Evolutionary conservation across 2,888 invertebrate genomes (phyloP).

Genomic region (Lithophane leautieri): DNA sequence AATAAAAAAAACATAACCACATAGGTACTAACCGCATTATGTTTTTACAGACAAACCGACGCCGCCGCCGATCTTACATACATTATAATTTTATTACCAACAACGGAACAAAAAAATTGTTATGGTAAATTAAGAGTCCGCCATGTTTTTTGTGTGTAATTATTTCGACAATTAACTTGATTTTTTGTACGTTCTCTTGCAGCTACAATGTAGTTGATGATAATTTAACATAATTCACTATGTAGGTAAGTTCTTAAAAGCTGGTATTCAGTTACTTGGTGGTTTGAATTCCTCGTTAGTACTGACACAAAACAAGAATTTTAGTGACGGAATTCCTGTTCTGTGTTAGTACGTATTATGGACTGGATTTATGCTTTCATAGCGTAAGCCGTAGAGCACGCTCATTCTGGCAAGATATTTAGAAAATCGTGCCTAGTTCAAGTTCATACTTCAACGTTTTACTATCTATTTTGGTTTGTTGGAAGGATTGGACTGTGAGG

Average conservation of each 20-base stretch:
- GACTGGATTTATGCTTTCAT: background rate
- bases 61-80: too few species aligned
- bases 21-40: background rate
- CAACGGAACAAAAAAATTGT: conserved; percentile 42
- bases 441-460: background rate
- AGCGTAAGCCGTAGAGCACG: background rate
- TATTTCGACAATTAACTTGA: conserved; percentile 28
- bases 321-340: background rate
- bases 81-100: conserved; percentile 16
- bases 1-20: background rate
- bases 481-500: background rate
- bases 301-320: background rate
- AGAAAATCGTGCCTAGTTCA: background rate
- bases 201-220: background rate
- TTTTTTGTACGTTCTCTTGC: conserved; percentile 6
- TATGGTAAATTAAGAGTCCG: conserved; percentile 30
- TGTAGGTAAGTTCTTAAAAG: background rate
- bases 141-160: conserved; percentile 25
- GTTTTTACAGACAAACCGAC: conserved; percentile 24
- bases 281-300: background rate
- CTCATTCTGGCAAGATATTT: background rate
- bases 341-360: background rate
- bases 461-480: background rate
- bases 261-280: background rate
- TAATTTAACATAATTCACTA: conserved; percentile 5